These are phyloP conservation scores for Aphidius ervi DNA, from an alignment of 1,140 invertebrate species.

Conservation along the genomic window DNA sequence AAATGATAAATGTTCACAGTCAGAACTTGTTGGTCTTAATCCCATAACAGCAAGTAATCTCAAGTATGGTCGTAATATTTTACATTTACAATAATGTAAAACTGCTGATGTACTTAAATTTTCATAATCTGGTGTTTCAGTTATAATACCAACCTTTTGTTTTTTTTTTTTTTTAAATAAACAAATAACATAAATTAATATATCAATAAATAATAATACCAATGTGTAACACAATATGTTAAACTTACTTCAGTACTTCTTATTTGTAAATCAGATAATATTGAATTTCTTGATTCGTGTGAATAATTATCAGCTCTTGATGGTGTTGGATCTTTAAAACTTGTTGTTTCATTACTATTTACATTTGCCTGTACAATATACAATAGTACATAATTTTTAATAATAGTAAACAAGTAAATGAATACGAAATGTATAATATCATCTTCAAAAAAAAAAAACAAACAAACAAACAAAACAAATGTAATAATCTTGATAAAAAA, in stretches of 20 bases:
- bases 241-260: conserved; percentile 47
- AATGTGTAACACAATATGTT: neutral
- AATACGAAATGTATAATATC: neutral
- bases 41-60: conserved; percentile 69
- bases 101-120: conserved; percentile 68
- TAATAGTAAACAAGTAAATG: conserved; percentile 4
- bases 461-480: too few relatives aligned
- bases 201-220: neutral
- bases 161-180: neutral
- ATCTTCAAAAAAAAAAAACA: neutral
- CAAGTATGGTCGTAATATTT: conserved; percentile 73
- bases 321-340: conserved; percentile 33
- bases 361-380: conserved; percentile 33
- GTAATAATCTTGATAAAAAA: too few relatives aligned
- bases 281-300: conserved; percentile 34
- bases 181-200: neutral
- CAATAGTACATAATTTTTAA: conserved; percentile 10
- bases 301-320: too few relatives aligned
- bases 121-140: conserved; percentile 62
- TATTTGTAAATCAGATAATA: conserved; percentile 44
- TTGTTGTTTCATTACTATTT: conserved; percentile 32
- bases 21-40: conserved; percentile 63
- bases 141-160: conserved; percentile 65
- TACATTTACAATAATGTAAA: conserved; percentile 72
- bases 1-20: conserved; percentile 57